phyloP scores from a whole-genome alignment of 92 coral and sea anemone genomes.

The Actinostola sp. region DNA sequence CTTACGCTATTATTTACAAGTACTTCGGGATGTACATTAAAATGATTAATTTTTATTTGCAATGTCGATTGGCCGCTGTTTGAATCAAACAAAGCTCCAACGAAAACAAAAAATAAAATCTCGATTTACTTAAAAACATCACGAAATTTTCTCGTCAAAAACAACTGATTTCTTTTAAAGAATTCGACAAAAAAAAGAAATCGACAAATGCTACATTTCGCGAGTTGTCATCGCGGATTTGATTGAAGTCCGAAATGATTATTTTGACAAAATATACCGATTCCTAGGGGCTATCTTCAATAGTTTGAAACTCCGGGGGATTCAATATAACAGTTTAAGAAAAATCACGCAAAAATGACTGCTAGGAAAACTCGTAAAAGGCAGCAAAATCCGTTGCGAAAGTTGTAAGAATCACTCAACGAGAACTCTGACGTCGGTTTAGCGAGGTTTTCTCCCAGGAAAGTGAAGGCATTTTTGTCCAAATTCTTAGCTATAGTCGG shows the following conservation, averaged over 20 bases:
- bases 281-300: slow-evolving; percentile 20
- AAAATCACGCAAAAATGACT: slow-evolving; percentile 20
- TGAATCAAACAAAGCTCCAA: neutral
- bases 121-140: neutral
- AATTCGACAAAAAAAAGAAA: too few relatives aligned
- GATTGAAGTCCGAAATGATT: neutral
- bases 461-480: slow-evolving; percentile 16
- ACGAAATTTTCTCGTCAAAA: too few relatives aligned
- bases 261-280: slow-evolving; percentile 25
- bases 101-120: neutral
- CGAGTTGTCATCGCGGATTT: neutral
- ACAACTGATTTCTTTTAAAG: too few relatives aligned
- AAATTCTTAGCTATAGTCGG: neutral
- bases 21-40: neutral
- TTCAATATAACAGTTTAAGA: slow-evolving; percentile 31
- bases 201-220: too few relatives aligned
- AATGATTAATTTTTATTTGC: neutral
- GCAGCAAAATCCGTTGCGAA: neutral
- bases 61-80: slow-evolving; percentile 1
- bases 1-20: neutral
- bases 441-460: neutral
- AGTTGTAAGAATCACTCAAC: neutral
- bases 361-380: neutral
- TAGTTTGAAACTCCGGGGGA: slow-evolving; percentile 36
- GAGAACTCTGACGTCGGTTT: too few relatives aligned